Evolutionary conservation across 1,140 invertebrate species (phyloP).

Genomic region (Hyles euphorbiae): DNA sequence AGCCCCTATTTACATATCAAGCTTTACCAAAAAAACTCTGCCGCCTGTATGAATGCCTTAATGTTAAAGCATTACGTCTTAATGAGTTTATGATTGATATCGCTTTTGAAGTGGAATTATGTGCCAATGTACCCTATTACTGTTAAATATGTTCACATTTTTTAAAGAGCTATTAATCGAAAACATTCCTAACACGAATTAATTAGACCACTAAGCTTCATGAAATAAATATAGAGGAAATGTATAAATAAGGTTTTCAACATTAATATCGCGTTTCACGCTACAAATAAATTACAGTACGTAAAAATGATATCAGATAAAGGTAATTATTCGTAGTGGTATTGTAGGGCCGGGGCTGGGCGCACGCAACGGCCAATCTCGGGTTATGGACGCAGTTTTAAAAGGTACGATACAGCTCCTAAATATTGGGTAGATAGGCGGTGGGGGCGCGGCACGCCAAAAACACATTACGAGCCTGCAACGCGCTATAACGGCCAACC

Average conservation of each 20-base stretch:
- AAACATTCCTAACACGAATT: too few relatives aligned
- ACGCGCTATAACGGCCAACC: conserved; percentile 62
- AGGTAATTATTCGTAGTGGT: conserved; percentile 61
- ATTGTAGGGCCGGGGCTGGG: conserved; percentile 46
- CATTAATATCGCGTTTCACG: conserved; percentile 35
- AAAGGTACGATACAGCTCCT: conserved; percentile 54
- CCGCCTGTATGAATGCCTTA: too few relatives aligned
- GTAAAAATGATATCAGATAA: conserved; percentile 60
- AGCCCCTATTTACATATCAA: too few relatives aligned
- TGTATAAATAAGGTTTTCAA: conserved; percentile 3
- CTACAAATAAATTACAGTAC: conserved; percentile 57
- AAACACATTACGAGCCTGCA: conserved; percentile 52
- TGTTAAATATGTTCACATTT: too few relatives aligned
- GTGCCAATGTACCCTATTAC: too few relatives aligned
- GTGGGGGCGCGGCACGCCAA: conserved; percentile 58
- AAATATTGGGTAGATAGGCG: conserved; percentile 59
- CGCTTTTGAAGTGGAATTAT: too few relatives aligned
- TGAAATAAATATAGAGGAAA: too few relatives aligned
- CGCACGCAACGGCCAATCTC: conserved; percentile 60
- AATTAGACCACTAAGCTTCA: too few relatives aligned
- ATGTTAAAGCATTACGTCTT: too few relatives aligned
- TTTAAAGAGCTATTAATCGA: too few relatives aligned
- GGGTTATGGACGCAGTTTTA: conserved; percentile 54
- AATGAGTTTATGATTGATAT: too few relatives aligned
- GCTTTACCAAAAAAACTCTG: too few relatives aligned